Evolutionary conservation across 2,113 vertebrate genomes (phyloP).

Genomic region (Stigmatopora argus): DNA sequence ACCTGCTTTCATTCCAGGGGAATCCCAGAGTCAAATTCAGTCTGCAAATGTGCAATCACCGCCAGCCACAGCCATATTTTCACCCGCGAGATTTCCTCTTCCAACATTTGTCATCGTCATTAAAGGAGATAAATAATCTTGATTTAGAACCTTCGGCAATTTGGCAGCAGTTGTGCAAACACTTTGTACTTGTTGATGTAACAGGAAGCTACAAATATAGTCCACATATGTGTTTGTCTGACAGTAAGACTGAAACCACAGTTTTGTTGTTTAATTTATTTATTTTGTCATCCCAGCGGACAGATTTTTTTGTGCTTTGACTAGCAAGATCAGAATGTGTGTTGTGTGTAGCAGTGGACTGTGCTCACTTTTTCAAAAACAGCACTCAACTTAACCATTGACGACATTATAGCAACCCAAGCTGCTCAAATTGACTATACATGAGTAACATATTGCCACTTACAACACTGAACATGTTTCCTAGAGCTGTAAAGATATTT

Average conservation of each 20-base stretch:
- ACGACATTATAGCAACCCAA: no score
- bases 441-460: no score
- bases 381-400: no score
- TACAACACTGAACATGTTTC: no score
- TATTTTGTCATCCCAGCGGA: conserved; percentile 43
- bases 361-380: no score
- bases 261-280: conserved; percentile 11
- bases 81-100: conserved; percentile 2
- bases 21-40: conserved; percentile 48
- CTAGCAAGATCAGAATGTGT: no score
- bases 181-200: conserved; percentile 1
- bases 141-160: conserved; percentile 22
- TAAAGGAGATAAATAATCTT: conserved; percentile 18
- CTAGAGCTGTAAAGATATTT: no score
- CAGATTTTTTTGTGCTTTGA: conserved; percentile 17
- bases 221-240: conserved; percentile 8
- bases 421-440: no score
- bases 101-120: conserved; percentile 21
- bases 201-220: no score
- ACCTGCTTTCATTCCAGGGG: conserved; percentile 56
- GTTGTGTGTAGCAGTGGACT: no score
- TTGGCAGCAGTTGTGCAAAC: conserved; percentile 11
- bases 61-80: conserved; percentile 24
- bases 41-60: conserved; percentile 15
- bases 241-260: conserved; percentile 29